These are phyloP conservation scores for Biston stratarius DNA, from an alignment of 2,888 invertebrate species.

Conservation along the genomic window DNA sequence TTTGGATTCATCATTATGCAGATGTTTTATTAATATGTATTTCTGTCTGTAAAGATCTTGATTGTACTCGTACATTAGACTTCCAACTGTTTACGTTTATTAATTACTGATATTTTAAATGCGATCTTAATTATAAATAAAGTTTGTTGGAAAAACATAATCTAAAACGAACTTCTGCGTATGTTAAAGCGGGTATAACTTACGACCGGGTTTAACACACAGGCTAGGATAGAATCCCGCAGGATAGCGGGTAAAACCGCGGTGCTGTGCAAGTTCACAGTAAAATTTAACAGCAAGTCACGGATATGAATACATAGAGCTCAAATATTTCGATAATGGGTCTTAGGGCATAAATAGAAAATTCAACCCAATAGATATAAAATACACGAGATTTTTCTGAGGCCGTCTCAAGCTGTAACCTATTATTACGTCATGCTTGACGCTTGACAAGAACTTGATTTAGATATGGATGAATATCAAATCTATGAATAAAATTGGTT, in stretches of 20 bases:
- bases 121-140: background rate
- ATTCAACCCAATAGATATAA: slow-evolving; percentile 12
- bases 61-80: background rate
- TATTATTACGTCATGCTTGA: slow-evolving; percentile 32
- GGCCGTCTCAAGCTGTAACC: slow-evolving; percentile 34
- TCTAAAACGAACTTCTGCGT: too few relatives aligned
- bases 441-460: slow-evolving; percentile 22
- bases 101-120: too few relatives aligned
- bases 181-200: too few relatives aligned
- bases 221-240: too few relatives aligned
- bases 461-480: background rate
- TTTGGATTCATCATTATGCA: slow-evolving; percentile 15
- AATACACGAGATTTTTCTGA: slow-evolving; percentile 26
- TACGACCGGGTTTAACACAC: too few relatives aligned
- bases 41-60: background rate
- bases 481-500: background rate
- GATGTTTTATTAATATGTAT: background rate
- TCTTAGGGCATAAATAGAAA: slow-evolving; percentile 6
- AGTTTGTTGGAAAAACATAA: background rate
- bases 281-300: slow-evolving; percentile 3
- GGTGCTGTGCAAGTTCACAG: background rate
- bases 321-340: background rate
- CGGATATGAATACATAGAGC: background rate
- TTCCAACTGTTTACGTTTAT: background rate
- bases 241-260: background rate